Evolutionary conservation across 2,113 vertebrate species (phyloP), one percentile per base, ranked within the genome.

Genomic region (Neopipo cinnamomea): DNA sequence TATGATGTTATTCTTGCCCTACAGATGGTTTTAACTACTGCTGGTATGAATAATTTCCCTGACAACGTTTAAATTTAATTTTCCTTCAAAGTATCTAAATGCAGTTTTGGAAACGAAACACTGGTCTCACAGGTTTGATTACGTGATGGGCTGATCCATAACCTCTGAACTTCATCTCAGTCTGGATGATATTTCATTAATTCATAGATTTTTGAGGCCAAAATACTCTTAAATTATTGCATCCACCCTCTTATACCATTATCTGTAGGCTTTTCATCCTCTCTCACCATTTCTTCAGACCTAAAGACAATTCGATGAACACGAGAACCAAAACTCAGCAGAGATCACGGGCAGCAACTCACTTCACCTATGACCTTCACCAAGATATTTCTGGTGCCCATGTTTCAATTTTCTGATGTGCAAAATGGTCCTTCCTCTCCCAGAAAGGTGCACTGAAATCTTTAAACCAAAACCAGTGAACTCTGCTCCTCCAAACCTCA

Each of bases 401-500:
- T 0, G 2, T 24, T 62, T 41, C 72, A 5, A 1, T 49, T 50
- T 27, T 11, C n/a, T 4, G 8, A 2, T 1, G 42, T 28, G 16
- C 20, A 22, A 13, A 63, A 5, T 0, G 2, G n/a, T 28, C 50
- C 46, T 18, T 44, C 28, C 75, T 20, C 37, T 55, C 55, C 78
- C 37, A 28, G 12, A 7, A 9, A 10, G 19, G 5, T 2, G 2
- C 21, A 6, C 1, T 1, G 17, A n/a, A 17, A 65, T 1, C 52
- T 63, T 22, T 0, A 8, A 35, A 6, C 0, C 20, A 33, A 9
- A 11, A 16, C 2, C 3, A 31, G 33, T 3, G 2, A 33, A 0
- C 3, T 5, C 19, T 12, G 37, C 63, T 42, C 49, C 44, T 46
- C 31, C 55, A 50, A 33, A 18, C 37, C 72, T 15, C 21, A 0